A percentile compares a stretch with the other conserved stretches of the same genome.
These are phyloP conservation scores for Galaxias olidus DNA, from an alignment of 2,797 vertebrate species.

Conservation along the genomic window DNA sequence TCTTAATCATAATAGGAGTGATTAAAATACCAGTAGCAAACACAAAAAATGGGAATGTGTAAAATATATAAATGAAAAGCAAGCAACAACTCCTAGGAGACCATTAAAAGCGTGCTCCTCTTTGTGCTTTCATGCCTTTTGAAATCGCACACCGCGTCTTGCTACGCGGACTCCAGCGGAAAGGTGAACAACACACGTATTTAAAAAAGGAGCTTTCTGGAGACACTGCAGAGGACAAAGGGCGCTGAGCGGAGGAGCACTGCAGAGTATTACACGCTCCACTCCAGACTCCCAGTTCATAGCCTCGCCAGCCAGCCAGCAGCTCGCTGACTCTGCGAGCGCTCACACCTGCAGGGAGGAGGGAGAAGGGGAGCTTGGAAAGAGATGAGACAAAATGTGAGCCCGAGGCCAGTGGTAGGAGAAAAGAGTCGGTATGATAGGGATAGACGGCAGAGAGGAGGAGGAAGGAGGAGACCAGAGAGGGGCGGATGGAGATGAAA, in stretches of 20 bases:
- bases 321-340: constrained; percentile 62
- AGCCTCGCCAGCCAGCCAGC: constrained; percentile 56
- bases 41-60: no score
- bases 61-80: no score
- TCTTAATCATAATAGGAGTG: no score
- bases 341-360: constrained; percentile 34
- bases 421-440: constrained; percentile 51
- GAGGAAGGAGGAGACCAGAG: background rate
- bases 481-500: constrained; percentile 7
- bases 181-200: no score
- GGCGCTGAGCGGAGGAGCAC: constrained; percentile 51
- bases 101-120: no score
- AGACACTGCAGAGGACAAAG: constrained; percentile 38
- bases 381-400: constrained; percentile 56
- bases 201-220: no score
- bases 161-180: no score
- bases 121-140: no score
- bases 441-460: constrained; percentile 22
- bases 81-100: no score
- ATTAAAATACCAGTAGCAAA: no score
- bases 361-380: background rate
- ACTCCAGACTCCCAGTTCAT: constrained; percentile 57
- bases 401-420: constrained; percentile 30
- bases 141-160: no score
- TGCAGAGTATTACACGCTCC: constrained; percentile 41